These are phyloP conservation scores for Brachyalestes nurse DNA, from an alignment of 2,797 vertebrate species.

Conservation along the genomic window DNA sequence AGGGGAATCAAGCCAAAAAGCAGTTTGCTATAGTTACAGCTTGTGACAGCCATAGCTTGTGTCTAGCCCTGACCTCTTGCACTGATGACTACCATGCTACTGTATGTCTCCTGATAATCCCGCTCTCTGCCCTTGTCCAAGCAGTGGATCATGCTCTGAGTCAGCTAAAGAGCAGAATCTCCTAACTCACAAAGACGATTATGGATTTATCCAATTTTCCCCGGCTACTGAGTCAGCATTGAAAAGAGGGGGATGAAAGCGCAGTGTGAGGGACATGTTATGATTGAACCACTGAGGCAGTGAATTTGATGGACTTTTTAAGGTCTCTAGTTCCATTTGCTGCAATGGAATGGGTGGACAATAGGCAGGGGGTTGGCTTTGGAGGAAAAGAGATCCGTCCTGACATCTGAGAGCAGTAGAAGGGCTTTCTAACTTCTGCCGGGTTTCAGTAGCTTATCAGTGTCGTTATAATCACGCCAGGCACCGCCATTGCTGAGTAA, in stretches of 20 bases:
- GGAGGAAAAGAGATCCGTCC: slow-evolving; percentile 40
- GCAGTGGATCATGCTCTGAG: slow-evolving; percentile 34
- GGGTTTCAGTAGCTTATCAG: slow-evolving; percentile 34
- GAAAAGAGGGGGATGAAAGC: slow-evolving; percentile 28
- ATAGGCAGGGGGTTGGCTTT: slow-evolving; percentile 29
- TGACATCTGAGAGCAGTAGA: slow-evolving; percentile 36
- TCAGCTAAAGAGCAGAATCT: slow-evolving; percentile 55
- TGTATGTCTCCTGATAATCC: slow-evolving; percentile 44
- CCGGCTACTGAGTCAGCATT: slow-evolving; percentile 50
- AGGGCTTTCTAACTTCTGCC: slow-evolving; percentile 29
- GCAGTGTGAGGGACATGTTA: slow-evolving; percentile 26
- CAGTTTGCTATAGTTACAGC: neutral
- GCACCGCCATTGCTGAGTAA: slow-evolving; percentile 16
- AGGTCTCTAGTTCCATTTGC: slow-evolving; percentile 33
- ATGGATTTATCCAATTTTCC: slow-evolving; percentile 57
- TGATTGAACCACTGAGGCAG: slow-evolving; percentile 51
- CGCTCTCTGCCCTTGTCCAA: slow-evolving; percentile 45
- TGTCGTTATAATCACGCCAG: slow-evolving; percentile 11
- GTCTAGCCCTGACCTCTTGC: slow-evolving; percentile 29
- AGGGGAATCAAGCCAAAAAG: neutral
- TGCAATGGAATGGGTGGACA: slow-evolving; percentile 39
- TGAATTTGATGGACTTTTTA: slow-evolving; percentile 53
- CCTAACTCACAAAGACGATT: slow-evolving; percentile 57
- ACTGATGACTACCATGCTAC: slow-evolving; percentile 29
- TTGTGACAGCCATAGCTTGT: neutral